Conservation (phyloP, 1,140 invertebrate species). For the Trichogramma pretiosum region DNA sequence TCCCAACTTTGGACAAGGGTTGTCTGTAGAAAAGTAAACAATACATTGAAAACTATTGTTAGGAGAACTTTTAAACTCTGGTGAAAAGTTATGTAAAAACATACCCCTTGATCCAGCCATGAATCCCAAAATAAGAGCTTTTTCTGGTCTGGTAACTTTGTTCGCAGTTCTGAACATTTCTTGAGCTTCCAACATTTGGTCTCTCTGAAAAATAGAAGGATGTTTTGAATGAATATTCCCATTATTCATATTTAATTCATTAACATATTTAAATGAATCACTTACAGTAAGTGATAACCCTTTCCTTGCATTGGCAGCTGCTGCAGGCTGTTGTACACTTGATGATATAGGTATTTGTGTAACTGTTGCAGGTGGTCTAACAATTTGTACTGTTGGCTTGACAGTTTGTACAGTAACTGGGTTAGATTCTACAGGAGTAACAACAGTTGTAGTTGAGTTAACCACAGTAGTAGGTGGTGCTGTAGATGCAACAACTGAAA, state of each 20-base stretch:
- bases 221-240: not conserved
- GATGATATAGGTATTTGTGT: slow-evolving; percentile 51
- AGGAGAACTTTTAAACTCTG: slow-evolving; percentile 2
- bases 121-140: slow-evolving; percentile 93
- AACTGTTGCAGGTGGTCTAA: slow-evolving; percentile 44
- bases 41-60: not conserved
- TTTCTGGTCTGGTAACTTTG: slow-evolving; percentile 89
- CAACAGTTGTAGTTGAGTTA: slow-evolving; percentile 30
- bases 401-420: slow-evolving; percentile 40
- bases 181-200: slow-evolving; percentile 94
- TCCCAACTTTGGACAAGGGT: slow-evolving; percentile 87
- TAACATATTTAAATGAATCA: slow-evolving; percentile 12
- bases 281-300: slow-evolving; percentile 74
- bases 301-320: slow-evolving; percentile 52
- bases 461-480: slow-evolving; percentile 33
- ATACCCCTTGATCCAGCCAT: slow-evolving; percentile 91
- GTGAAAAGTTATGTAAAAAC: slow-evolving; percentile 13
- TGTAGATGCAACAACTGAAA: slow-evolving; percentile 30
- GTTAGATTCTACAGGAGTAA: slow-evolving; percentile 31
- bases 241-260: slow-evolving; percentile 4
- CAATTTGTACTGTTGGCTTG: slow-evolving; percentile 38
- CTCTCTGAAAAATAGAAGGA: slow-evolving; percentile 53
- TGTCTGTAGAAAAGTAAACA: slow-evolving; percentile 56
- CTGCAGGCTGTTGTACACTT: slow-evolving; percentile 42
- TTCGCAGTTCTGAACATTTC: slow-evolving; percentile 96